phyloP scores from a whole-genome alignment of 2,113 vertebrate genomes.

The Pterophyllum scalare region DNA sequence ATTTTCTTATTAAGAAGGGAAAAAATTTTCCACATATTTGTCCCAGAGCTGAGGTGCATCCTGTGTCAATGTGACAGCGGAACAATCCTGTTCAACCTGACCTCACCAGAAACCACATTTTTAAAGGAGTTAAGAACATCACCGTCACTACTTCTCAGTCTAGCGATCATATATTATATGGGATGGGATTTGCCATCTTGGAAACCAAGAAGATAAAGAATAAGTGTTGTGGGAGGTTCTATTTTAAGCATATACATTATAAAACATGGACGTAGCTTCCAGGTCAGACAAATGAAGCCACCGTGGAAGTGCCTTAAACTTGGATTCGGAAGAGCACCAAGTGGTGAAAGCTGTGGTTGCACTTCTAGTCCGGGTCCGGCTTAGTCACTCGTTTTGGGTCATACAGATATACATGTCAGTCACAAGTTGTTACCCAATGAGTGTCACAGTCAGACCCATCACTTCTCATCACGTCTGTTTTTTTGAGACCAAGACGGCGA shows the following conservation, averaged over 20 bases:
- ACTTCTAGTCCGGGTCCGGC: not conserved
- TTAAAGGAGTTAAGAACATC: not conserved
- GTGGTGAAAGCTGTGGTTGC: fast-evolving
- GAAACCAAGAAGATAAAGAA: not conserved
- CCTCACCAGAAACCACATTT: not conserved
- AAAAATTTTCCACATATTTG: not conserved
- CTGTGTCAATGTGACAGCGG: not conserved
- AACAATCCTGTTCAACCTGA: not conserved
- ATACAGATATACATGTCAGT: no score
- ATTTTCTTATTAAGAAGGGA: not conserved
- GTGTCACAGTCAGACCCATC: not conserved
- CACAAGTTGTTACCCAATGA: not conserved
- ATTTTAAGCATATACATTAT: not conserved
- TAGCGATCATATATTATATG: not conserved
- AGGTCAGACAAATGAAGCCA: not conserved
- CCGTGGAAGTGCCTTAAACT: not conserved
- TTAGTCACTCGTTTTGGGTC: not conserved
- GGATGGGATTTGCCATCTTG: not conserved
- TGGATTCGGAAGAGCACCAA: not conserved
- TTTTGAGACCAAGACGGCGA: not conserved
- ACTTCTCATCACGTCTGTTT: not conserved
- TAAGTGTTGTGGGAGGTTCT: not conserved
- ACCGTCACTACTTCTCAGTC: not conserved
- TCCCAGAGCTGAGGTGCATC: not conserved
- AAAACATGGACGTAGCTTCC: not conserved